Percentiles rank a stretch among this genome's conserved stretches.
Evolutionary conservation across 2,113 vertebrate species (phyloP).

Genomic region (Eudyptes chrysolophus): DNA sequence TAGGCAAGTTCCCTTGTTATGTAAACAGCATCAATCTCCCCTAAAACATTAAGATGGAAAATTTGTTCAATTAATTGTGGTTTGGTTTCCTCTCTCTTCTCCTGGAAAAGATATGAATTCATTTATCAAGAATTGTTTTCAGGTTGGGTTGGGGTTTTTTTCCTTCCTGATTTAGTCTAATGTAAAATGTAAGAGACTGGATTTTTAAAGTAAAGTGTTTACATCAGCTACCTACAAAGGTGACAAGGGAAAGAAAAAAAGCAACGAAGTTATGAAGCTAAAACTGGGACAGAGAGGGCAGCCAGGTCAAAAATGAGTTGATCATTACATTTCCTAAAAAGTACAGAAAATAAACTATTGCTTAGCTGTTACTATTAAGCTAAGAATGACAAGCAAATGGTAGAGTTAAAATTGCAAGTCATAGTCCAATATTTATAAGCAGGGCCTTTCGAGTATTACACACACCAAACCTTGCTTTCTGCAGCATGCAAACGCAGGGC

Average conservation of each 20-base stretch:
- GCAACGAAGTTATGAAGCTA: not conserved
- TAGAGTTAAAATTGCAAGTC: not conserved
- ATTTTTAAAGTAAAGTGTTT: not conserved
- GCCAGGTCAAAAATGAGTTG: not conserved
- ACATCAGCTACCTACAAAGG: not conserved
- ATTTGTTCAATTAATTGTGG: conserved; percentile 9
- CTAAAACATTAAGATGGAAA: conserved; percentile 1
- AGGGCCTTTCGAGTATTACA: not conserved
- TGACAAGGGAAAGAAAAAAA: not conserved
- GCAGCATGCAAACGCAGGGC: accelerated
- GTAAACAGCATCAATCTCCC: conserved; percentile 30
- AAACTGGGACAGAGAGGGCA: not conserved
- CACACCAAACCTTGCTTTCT: not conserved
- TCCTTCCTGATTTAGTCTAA: not conserved
- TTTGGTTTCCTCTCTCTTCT: not conserved
- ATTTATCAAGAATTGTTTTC: not conserved
- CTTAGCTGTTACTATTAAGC: not conserved
- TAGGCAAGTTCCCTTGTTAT: not conserved
- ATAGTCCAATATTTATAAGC: not conserved
- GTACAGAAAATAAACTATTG: not conserved
- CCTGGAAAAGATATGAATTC: not conserved
- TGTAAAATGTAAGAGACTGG: not conserved
- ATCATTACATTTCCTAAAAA: not conserved
- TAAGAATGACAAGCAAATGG: not conserved
- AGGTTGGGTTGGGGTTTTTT: not conserved